These are phyloP conservation scores for Apodemus speciosus DNA, from an alignment of 2,113 vertebrate species.

Conservation along the genomic window DNA sequence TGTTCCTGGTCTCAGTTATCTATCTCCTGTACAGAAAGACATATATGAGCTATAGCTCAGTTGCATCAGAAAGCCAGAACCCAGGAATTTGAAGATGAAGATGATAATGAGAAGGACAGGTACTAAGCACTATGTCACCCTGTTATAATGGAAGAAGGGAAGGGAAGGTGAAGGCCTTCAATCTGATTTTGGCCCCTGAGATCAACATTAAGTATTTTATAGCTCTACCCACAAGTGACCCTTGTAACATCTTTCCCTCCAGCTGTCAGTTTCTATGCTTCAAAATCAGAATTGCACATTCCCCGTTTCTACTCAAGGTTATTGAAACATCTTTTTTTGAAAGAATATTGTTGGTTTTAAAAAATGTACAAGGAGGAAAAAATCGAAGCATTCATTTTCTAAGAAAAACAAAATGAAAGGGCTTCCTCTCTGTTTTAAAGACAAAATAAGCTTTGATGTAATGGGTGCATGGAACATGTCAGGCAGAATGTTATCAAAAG, in stretches of 20 bases:
- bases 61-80: not conserved
- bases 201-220: conserved; percentile 61
- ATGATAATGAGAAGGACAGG: not conserved
- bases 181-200: not conserved
- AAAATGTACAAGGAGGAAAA: conserved; percentile 59
- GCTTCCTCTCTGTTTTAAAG: conserved; percentile 35
- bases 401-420: conserved; percentile 81
- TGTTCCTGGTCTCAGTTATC: conserved; percentile 6
- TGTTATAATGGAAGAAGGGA: not conserved
- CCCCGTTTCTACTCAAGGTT: conserved; percentile 70
- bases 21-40: not conserved
- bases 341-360: conserved; percentile 56
- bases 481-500: conserved; percentile 85
- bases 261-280: conserved; percentile 45
- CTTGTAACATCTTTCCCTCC: conserved; percentile 54
- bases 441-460: conserved; percentile 82
- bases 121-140: not conserved
- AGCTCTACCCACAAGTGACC: conserved; percentile 46
- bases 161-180: conserved; percentile 48
- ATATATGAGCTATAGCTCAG: not conserved
- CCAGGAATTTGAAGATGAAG: not conserved
- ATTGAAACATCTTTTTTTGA: conserved; percentile 75
- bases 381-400: conserved; percentile 66
- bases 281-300: conserved; percentile 73
- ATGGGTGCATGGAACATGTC: conserved; percentile 83